phyloP scores from a whole-genome alignment of 2,113 vertebrate species.

The Ceyx margarethae region DNA sequence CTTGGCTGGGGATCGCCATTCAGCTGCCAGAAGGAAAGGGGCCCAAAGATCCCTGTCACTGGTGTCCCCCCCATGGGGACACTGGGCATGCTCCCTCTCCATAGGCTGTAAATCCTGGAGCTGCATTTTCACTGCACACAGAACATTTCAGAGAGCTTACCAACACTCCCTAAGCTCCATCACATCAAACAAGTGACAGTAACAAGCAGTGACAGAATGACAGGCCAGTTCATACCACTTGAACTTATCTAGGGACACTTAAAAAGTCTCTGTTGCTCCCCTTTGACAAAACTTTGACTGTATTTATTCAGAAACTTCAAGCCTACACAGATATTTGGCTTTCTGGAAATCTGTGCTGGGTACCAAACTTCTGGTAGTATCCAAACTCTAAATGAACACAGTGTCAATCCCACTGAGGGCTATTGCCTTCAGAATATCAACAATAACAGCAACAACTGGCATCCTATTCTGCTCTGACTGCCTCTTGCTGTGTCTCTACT shows the following conservation, averaged over 20 bases:
- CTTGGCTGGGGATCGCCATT: conserved; percentile 12
- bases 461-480: background rate
- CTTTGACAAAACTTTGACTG: background rate
- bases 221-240: conserved; percentile 21
- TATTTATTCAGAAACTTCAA: background rate
- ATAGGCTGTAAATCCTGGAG: background rate
- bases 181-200: conserved; percentile 16
- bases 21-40: conserved; percentile 20
- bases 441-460: background rate
- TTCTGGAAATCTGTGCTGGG: background rate
- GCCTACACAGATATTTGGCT: background rate
- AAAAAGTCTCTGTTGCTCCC: background rate
- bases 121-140: conserved; percentile 4
- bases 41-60: background rate
- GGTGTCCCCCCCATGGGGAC: background rate
- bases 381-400: background rate
- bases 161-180: background rate
- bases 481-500: background rate
- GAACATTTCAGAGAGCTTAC: background rate
- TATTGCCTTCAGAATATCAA: background rate
- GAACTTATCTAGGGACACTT: background rate
- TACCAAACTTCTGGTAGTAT: background rate
- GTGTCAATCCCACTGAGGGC: background rate
- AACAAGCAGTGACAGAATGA: conserved; percentile 30
- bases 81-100: background rate